Percentiles rank a stretch among this genome's conserved stretches.
These are phyloP conservation scores for Diabrotica virgifera DNA, from an alignment of 1,140 invertebrate species.

Conservation along the genomic window DNA sequence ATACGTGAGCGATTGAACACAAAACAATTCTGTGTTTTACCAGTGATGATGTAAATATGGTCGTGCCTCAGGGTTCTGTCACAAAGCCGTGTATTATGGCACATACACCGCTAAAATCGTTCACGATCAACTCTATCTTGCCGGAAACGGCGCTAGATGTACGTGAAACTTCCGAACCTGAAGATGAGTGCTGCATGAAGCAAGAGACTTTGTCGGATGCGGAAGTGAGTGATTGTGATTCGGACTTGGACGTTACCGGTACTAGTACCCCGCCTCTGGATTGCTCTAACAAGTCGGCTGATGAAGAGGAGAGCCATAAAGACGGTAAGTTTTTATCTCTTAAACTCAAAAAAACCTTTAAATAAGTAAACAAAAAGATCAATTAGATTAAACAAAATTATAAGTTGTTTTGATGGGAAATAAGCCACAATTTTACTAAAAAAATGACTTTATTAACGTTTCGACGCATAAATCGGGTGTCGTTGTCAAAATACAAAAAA, in stretches of 20 bases:
- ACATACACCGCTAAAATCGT: conserved; percentile 63
- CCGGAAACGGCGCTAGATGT: conserved; percentile 61
- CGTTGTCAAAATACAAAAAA: too few species aligned
- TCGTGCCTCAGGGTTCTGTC: conserved; percentile 24
- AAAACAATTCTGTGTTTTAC: background rate
- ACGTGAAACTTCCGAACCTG: conserved; percentile 43
- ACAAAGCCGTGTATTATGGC: conserved; percentile 38
- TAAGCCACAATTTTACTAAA: too few species aligned
- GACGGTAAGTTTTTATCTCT: conserved; percentile 50
- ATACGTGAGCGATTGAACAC: conserved; percentile 26
- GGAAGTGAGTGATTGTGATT: conserved; percentile 61
- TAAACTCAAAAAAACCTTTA: background rate
- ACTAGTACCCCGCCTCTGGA: conserved; percentile 65
- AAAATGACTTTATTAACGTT: too few species aligned
- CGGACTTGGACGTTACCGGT: conserved; percentile 71
- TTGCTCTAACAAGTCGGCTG: conserved; percentile 53
- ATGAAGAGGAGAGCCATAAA: conserved; percentile 37
- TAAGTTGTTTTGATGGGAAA: too few species aligned
- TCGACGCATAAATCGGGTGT: too few species aligned
- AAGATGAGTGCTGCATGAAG: conserved; percentile 26
- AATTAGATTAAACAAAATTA: too few species aligned
- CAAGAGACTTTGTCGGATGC: conserved; percentile 18
- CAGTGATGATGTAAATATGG: conserved; percentile 35
- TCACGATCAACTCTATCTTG: conserved; percentile 69
- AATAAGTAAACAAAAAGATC: background rate